Base-by-base conservation (phyloP, 2,888 invertebrate genomes). In the Crioceris asparagi region DNA sequence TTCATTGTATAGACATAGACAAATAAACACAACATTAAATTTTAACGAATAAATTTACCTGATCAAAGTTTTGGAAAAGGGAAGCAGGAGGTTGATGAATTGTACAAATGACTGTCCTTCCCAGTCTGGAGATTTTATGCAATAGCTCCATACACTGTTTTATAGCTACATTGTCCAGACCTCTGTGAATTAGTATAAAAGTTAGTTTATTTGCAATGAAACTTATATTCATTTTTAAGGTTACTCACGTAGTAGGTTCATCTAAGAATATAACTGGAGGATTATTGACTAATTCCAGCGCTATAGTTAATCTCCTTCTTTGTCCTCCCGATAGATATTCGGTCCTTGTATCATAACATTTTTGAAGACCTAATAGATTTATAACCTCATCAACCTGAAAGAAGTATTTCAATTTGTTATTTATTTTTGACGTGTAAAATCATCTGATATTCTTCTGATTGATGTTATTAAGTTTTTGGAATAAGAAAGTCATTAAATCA, bases 211-310 rank as follows among this genome's bases (percentile, higher is more conserved):
- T n/a, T n/a, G n/a, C n/a, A n/a, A n/a, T n/a, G n/a, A n/a, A n/a
- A n/a, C n/a, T n/a, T n/a, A n/a, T n/a, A n/a, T n/a, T n/a, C n/a
- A n/a, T n/a, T n/a, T n/a, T n/a, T n/a, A n/a, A n/a, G 25, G 25
- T 35, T 35, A 46, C 72, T 71, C 61, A 83, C 84, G 81, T 81
- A 2, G 84, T 84, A 15, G 85, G 84, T 60, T 85, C 84, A 59
- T 85, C 85, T 49, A 85, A 65, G 60, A 84, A 84, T 60, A 85
- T 80, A 25, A 85, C 74, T 0, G 84, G 83, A 7, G 85, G 86
- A 60, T 86, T 86, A 64, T 81, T 84, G 46, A 86, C 82, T 37
- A 86, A 67, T 59, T 86, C 86, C 46, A 83, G 59, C 1, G 83
- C 85, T 3, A 86, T 75, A 0, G 82, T 76, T 3, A 86, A 69